A percentile compares a stretch with the other conserved stretches of the same genome.
These are phyloP conservation scores for Carcina quercana DNA, from an alignment of 2,888 invertebrate genomes.

Conservation along the genomic window DNA sequence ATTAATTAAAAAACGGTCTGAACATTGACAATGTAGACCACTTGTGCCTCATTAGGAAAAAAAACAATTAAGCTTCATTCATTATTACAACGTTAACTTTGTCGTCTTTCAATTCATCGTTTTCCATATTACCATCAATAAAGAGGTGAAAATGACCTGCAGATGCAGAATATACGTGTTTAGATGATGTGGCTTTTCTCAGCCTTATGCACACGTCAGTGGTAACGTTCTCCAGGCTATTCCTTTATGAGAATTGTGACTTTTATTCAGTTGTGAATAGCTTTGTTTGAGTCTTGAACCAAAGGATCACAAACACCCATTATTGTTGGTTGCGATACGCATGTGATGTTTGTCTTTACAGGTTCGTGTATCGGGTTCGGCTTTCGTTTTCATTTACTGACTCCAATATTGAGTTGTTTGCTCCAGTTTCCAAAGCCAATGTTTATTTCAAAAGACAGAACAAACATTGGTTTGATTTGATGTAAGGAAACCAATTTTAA, in stretches of 20 bases:
- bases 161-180: no score
- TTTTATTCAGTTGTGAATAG: conserved; percentile 58
- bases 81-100: conserved; percentile 29
- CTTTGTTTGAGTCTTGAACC: conserved; percentile 54
- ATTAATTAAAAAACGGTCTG: conserved; percentile 36
- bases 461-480: no score
- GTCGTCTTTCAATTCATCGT: neutral
- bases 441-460: no score
- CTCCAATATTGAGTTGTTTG: no score
- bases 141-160: no score
- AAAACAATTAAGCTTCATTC: conserved; percentile 55
- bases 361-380: no score
- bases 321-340: conserved; percentile 1
- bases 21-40: conserved; percentile 64
- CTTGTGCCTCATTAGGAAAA: conserved; percentile 69
- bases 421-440: no score
- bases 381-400: no score
- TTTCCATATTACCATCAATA: no score
- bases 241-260: conserved; percentile 68
- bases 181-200: neutral
- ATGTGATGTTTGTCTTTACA: no score
- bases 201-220: conserved; percentile 47
- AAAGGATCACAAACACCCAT: conserved; percentile 18
- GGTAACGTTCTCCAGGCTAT: conserved; percentile 45
- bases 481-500: no score